Evolutionary conservation across 2,113 vertebrate genomes (phyloP).

Genomic region (Trinectes maculatus): DNA sequence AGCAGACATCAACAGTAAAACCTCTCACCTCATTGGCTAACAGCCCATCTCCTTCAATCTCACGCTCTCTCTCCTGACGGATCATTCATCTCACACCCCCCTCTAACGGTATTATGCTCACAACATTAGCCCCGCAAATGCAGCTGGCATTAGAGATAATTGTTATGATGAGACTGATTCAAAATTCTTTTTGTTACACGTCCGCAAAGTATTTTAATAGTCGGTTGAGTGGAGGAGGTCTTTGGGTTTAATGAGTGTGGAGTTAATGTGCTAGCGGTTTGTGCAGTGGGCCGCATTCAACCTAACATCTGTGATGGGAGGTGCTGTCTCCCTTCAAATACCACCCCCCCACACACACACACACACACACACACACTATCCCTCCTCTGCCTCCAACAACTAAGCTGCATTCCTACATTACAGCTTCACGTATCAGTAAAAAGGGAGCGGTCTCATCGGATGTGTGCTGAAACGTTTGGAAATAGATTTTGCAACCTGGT

Average conservation of each 20-base stretch:
- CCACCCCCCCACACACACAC: background rate
- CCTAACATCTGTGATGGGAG: conserved; percentile 34
- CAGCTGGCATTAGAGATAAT: conserved; percentile 57
- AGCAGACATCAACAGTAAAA: conserved; percentile 55
- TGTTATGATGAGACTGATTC: conserved; percentile 10
- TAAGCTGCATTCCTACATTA: background rate
- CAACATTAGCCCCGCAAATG: conserved; percentile 30
- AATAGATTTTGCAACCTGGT: conserved; percentile 35
- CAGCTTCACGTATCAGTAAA: background rate
- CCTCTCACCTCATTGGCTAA: conserved; percentile 62
- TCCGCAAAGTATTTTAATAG: conserved; percentile 4
- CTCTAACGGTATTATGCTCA: conserved; percentile 30
- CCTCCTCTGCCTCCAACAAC: background rate
- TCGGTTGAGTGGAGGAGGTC: background rate
- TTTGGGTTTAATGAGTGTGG: conserved; percentile 7
- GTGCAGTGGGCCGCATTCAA: conserved; percentile 25
- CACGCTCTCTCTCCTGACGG: conserved; percentile 18
- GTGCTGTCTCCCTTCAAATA: background rate
- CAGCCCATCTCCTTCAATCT: conserved; percentile 31
- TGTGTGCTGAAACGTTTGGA: conserved; percentile 12
- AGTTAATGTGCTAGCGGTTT: conserved; percentile 10
- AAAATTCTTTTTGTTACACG: conserved; percentile 5
- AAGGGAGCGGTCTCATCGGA: background rate
- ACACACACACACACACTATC: no score
- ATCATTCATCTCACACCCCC: conserved; percentile 53